Base-by-base conservation (phyloP, 2,797 vertebrate genomes). In the Kryptopterus vitreolus region DNA sequence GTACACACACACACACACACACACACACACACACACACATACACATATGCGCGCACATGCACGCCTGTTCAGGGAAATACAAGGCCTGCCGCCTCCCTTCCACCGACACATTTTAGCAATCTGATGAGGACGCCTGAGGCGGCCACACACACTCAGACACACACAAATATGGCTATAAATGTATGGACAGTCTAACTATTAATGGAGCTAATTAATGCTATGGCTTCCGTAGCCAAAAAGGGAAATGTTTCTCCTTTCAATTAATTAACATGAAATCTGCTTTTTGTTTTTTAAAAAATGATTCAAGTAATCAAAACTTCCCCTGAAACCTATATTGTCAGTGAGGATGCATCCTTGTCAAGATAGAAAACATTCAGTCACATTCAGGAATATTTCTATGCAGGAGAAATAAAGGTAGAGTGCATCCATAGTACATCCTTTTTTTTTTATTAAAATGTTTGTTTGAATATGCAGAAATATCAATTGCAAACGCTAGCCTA, bases 41-140 rank as follows among this genome's bases (percentile, higher is more conserved):
- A 73, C 76, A 82, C 81, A 82, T 79, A 75, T 33, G 66, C 65
- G 20, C 31, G 35, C 77, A 78, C 71, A 79, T 63, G 58, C 70
- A 74, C 24, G 74, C 85, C 76, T 85, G 87, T 86, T 83, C 90
- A 70, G 80, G 88, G 89, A 85, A 90, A 91, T 91, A 91, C 88
- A 88, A 91, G 53, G 88, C 91, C 89, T 88, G 89, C 48, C 84
- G 89, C 91, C 90, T 89, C 65, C 84, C 92, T 88, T 90, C 90
- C 88, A 85, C 88, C 87, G 87, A 90, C 90, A 89, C 91, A 90
- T 90, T 91, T 92, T 92, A 92, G 92, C 90, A 91, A 88, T 89
- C 87, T 81, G 89, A 90, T 83, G 90, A 90, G 90, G 88, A 89
- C 91, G 89, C 89, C 88, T 86, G 86, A 86, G 83, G 88, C 85